Evolutionary conservation across 2,888 invertebrate species (phyloP).

Genomic region (Terebella lapidaria): DNA sequence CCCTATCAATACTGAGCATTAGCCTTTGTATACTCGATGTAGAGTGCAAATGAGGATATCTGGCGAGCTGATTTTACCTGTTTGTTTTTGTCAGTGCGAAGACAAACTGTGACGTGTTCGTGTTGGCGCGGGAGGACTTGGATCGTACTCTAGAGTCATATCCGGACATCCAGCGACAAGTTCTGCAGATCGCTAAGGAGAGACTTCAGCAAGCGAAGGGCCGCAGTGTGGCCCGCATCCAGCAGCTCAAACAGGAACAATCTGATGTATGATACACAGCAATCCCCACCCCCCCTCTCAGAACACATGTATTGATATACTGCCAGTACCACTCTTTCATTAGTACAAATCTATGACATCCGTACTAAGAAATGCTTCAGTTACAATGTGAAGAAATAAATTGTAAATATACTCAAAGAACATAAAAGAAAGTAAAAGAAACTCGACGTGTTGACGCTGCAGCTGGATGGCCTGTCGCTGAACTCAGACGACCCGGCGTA

Average conservation of each 20-base stretch:
- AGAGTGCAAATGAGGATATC: too few species aligned
- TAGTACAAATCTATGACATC: background rate
- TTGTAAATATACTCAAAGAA: too few species aligned
- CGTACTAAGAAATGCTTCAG: too few species aligned
- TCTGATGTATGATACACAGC: too few species aligned
- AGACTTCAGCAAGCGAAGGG: conserved; percentile 15
- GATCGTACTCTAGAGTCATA: conserved; percentile 23
- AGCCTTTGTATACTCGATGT: too few species aligned
- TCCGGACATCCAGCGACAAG: conserved; percentile 20
- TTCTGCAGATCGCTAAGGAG: conserved; percentile 16
- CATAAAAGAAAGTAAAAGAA: background rate
- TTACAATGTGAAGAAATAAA: too few species aligned
- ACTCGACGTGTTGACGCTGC: background rate
- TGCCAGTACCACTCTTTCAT: too few species aligned
- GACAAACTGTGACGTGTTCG: conserved; percentile 25
- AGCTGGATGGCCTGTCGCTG: background rate
- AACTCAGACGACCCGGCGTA: too few species aligned
- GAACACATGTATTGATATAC: too few species aligned
- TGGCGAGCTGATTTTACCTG: too few species aligned
- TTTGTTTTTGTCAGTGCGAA: conserved; percentile 16
- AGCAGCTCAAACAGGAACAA: background rate
- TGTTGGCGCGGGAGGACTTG: conserved; percentile 18
- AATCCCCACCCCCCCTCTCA: too few species aligned
- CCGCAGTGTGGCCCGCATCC: conserved; percentile 6
- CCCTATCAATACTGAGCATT: too few species aligned